Base-by-base conservation (phyloP, 2,797 vertebrate genomes). In the Microctenopoma steveboyesi region DNA sequence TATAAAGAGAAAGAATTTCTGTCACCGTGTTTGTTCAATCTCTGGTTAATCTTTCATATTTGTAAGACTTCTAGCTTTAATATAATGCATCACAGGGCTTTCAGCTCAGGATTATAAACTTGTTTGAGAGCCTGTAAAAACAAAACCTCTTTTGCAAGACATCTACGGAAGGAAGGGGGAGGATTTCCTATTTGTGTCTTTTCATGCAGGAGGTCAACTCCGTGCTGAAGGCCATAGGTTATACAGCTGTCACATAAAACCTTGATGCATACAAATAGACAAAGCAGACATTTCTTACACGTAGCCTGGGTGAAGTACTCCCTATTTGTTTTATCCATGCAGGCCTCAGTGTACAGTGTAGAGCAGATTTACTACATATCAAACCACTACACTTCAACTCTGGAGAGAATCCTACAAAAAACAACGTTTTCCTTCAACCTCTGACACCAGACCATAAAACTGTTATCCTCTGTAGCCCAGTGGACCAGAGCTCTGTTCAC, bases 391-490 rank as follows among this genome's bases (percentile, higher is more conserved):
- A 52, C 33, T 46, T 42, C 37, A 40, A 5, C 28, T 37, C n/a
- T 25, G 40, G 12, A 15, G 22, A 40, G 7, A 69, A 40, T 39
- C 33, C 14, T 27, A 37, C 4, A 22, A 33, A 59, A 40, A 65
- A 72, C 45, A 22, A 73, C 10, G 14, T 47, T 48, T n/a, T 48
- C 2, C 27, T 35, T 60, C 1, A 0, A 74, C 35, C 53, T 49
- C 50, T 60, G 42, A 66, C 55, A 48, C n/a, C 49, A 43, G 13
- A 54, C 35, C 46, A 45, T 46, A 43, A 51, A 72, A 58, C 18
- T 16, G 25, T 4, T 15, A 16, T 50, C 37, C 51, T 33, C 27
- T 25, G n/a, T 40, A 42, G 49, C 25, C 22, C 13, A 42, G 0
- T 28, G 10, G n/a, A 33, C 5, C 28, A 64, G 39, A 39, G 22